These are phyloP conservation scores for Thryonomys swinderianus DNA, from an alignment of 2,113 vertebrate genomes.

Conservation along the genomic window DNA sequence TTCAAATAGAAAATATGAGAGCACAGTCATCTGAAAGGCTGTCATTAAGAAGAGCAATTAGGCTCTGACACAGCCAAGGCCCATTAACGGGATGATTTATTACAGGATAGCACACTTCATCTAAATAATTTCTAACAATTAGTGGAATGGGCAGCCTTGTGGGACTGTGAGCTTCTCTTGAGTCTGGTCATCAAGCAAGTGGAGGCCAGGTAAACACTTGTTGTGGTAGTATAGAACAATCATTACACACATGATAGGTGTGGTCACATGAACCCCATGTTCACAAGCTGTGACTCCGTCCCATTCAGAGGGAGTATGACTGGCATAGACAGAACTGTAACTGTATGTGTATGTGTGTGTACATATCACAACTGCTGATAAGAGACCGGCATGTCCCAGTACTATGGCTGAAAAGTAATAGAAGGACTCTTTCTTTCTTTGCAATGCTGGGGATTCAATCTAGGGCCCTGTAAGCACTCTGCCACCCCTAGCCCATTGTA, in stretches of 20 bases:
- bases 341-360: not conserved
- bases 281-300: not conserved
- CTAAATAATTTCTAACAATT: constrained; percentile 48
- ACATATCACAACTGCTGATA: not conserved
- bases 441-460: not conserved
- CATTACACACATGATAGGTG: not conserved
- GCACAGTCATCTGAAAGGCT: not conserved
- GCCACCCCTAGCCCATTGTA: not conserved
- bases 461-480: not conserved
- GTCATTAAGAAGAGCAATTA: constrained; percentile 39
- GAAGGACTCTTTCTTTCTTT: not conserved
- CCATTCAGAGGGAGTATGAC: not conserved
- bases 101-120: constrained; percentile 19
- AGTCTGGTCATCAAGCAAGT: constrained; percentile 23
- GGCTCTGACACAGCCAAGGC: constrained; percentile 2
- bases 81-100: not conserved
- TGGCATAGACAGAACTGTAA: not conserved
- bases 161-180: not conserved
- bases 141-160: not conserved
- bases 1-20: constrained; percentile 7
- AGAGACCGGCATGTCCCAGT: not conserved
- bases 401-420: not conserved
- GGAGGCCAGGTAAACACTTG: not conserved
- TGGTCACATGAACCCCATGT: not conserved
- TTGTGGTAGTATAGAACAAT: constrained; percentile 15